Evolutionary conservation across 2,797 vertebrate genomes (phyloP), one percentile per base, ranked within the genome.

Genomic region (Pangasius sanitwongsei): DNA sequence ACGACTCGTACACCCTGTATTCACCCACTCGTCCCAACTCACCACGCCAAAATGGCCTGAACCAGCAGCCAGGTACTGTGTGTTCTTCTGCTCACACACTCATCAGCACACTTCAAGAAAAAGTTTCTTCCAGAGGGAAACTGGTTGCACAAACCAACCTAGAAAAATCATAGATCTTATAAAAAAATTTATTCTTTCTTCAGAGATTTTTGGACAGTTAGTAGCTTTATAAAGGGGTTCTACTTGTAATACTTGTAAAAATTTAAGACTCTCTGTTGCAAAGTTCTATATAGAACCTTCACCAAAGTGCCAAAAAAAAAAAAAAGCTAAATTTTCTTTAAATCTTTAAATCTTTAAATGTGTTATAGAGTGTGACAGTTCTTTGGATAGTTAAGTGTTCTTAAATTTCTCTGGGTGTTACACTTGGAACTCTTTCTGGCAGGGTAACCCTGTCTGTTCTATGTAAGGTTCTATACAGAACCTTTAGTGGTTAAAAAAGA

Each of bases 1-100:
- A 96, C 9, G 95, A 96, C 94, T 94, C 95, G 91, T 96, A 95
- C 94, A 95, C 94, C 67, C 93, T 96, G 91, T 96, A 95, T 59
- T 89, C 93, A 48, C 93, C 94, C 86, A 70, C 87, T 69, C 90
- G 85, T 87, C 90, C 88, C 61, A 67, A 77, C 83, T 87, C 91
- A 80, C 65, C 70, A 65, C 74, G 75, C 23, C 89, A 87, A 88
- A 90, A 95, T 15, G 94, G 94, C 85, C 92, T 95, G 81, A 78
- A 89, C 83, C 87, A 57, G 63, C 82, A 92, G n/a, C 31, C 90
- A 92, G 88, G 89, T 90, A 92, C 83, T 44, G 86, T 87, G 84
- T 83, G 82, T 25, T 80, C 28, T 50, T 41, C 75, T 34, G 11
- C 53, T 57, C 72, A 85, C 75, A 75, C n/a, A 69, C 23, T n/a